Base-by-base conservation (phyloP, 1,140 invertebrate species). In the Drosophila mojavensis region DNA sequence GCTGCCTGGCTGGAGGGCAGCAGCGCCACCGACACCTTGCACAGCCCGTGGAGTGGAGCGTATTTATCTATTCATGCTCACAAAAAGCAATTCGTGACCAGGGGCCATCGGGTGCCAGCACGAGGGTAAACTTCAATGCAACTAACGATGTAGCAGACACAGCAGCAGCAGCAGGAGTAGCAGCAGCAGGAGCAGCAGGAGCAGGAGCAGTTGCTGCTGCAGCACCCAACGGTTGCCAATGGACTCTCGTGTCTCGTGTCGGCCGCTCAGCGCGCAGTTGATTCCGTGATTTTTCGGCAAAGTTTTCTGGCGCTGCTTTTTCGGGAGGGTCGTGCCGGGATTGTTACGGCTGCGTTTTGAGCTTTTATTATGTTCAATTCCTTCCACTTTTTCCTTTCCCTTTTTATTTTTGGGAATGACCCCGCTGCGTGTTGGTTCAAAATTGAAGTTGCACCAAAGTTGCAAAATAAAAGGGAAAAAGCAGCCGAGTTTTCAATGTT, bases 61-160 rank as follows among this genome's bases (percentile, higher is more conserved):
- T 89, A 88, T 88, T 88, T 88, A 88, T 88, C 84, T 88, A 88
- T 88, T 88, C 84, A 88, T 89, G 84, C 84, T 84, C 81, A 53
- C 74, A 84, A 84, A 89, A 88, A 84, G 78, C 80, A 83, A 89
- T 89, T 83, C 84, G 68, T 56, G 78, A 62, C 33, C 53, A 50
- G 56, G 33, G 55, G 72, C 17, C 30, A 54, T 3, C 3, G 9
- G 13, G 53, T 26, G 30, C 36, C 62, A n/a, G 51, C 53, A 65
- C 33, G 54, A 45, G 41, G 56, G 47, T 55, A 56, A 88, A 88
- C 84, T 88, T 88, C 84, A 89, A 88, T 88, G 83, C 83, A 89
- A 77, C 82, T 86, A 86, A 86, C 82, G 82, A 86, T 88, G 82
- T 83, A 70, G 54, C 47, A 65, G 63, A 73, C 76, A 67, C 24